These are phyloP conservation scores for Sepiola atlantica DNA, from an alignment of 2,888 invertebrate species.

Conservation along the genomic window DNA sequence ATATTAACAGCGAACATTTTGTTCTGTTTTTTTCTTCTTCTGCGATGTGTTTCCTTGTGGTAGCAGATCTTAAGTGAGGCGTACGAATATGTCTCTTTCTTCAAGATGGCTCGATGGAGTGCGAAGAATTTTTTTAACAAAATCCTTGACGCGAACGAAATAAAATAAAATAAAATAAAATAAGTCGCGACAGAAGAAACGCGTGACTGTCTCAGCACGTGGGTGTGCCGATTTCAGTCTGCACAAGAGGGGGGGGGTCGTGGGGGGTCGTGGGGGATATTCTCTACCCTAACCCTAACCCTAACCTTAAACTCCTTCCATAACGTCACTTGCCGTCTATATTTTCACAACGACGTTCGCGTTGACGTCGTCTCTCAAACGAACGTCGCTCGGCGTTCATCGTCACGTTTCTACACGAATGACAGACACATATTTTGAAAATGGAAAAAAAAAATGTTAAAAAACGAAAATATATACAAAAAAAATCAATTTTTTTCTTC, in stretches of 20 bases:
- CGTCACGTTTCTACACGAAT: not conserved
- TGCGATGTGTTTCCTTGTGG: not conserved
- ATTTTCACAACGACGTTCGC: not conserved
- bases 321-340: not conserved
- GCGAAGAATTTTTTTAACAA: not conserved
- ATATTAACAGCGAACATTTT: no score
- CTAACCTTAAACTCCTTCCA: not conserved
- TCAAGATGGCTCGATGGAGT: not conserved
- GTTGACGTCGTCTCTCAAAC: not conserved
- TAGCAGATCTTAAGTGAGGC: not conserved
- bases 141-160: not conserved
- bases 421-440: no score
- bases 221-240: not conserved
- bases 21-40: no score
- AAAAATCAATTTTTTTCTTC: no score
- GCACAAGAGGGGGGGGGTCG: not conserved
- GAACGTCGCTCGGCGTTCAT: not conserved
- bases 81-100: not conserved
- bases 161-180: not conserved
- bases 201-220: not conserved
- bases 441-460: no score
- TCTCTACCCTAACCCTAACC: not conserved
- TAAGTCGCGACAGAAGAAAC: not conserved
- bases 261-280: not conserved
- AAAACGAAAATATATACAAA: no score